Percentiles rank a stretch among this genome's conserved stretches.
These are phyloP conservation scores for Craseonycteris thonglongyai DNA, from an alignment of 2,113 vertebrate genomes.

Conservation along the genomic window DNA sequence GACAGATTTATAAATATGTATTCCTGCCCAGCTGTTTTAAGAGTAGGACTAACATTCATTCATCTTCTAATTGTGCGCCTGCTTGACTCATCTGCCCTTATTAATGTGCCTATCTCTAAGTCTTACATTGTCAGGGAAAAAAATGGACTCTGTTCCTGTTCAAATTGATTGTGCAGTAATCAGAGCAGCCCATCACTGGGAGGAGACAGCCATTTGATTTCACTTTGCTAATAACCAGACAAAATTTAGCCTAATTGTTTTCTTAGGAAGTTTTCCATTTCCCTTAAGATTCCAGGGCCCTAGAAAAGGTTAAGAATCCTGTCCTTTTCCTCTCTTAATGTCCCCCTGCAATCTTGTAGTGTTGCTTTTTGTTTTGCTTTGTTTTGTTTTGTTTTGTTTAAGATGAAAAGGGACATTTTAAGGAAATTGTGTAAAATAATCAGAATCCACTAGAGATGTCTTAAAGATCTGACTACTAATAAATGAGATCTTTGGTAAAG, in stretches of 20 bases:
- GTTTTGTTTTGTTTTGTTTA: too few species aligned
- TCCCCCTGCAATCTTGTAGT: background rate
- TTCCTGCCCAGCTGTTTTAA: conserved; percentile 64
- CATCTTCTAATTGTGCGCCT: background rate
- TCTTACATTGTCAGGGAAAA: conserved; percentile 60
- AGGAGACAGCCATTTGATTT: conserved; percentile 23
- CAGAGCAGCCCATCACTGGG: background rate
- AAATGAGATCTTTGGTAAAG: background rate
- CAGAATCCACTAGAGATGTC: background rate
- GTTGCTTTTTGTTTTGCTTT: too few species aligned
- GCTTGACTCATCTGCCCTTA: conserved; percentile 39
- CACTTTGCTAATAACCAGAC: conserved; percentile 35
- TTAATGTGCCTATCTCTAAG: conserved; percentile 15
- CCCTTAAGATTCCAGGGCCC: background rate
- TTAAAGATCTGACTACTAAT: background rate
- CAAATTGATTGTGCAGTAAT: background rate
- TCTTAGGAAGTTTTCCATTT: background rate
- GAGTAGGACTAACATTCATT: conserved; percentile 55
- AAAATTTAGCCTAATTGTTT: conserved; percentile 46
- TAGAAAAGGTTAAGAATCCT: background rate
- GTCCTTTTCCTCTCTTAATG: background rate
- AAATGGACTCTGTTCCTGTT: background rate
- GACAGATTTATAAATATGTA: conserved; percentile 64
- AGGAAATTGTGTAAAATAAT: background rate
- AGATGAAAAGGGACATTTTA: background rate